Conservation (phyloP, 2,888 invertebrate species). For the Hybos culiciformis region DNA sequence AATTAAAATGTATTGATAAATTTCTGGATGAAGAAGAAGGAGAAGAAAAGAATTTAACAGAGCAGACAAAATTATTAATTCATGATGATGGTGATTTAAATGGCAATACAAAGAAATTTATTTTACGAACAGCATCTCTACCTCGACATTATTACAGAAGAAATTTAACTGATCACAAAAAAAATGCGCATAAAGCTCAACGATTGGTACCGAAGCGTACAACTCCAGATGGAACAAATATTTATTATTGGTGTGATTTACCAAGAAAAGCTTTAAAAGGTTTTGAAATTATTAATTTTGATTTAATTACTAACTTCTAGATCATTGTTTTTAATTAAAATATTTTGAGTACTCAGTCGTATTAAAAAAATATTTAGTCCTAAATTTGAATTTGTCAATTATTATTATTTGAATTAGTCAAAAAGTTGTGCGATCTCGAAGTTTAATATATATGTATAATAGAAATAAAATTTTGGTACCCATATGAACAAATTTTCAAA, state of each 20-base stretch:
- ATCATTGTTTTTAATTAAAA: neutral
- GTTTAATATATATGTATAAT: neutral
- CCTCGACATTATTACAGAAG: neutral
- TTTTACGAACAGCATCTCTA: constrained; percentile 14
- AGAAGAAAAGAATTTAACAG: constrained; percentile 8
- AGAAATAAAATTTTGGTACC: neutral
- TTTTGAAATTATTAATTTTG: constrained; percentile 19
- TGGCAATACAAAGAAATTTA: constrained; percentile 8
- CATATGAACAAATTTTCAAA: too few species aligned
- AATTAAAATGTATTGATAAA: neutral
- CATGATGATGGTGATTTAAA: constrained; percentile 27
- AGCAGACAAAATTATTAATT: constrained; percentile 17
- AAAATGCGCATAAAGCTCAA: constrained; percentile 27
- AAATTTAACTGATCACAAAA: constrained; percentile 23
- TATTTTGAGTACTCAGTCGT: neutral
- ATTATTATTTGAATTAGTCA: too few species aligned
- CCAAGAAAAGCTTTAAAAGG: constrained; percentile 44
- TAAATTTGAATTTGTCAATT: too few species aligned
- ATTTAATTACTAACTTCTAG: neutral
- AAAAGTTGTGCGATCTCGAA: neutral
- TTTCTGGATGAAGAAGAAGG: constrained; percentile 5
- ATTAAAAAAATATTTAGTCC: too few species aligned
- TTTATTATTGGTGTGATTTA: constrained; percentile 77
- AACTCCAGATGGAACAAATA: constrained; percentile 70
- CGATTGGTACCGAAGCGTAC: constrained; percentile 56